A percentile compares a stretch with the other conserved stretches of the same genome.
Conservation (phyloP, 2,888 invertebrate genomes). For the Masnerella sp. region DNA sequence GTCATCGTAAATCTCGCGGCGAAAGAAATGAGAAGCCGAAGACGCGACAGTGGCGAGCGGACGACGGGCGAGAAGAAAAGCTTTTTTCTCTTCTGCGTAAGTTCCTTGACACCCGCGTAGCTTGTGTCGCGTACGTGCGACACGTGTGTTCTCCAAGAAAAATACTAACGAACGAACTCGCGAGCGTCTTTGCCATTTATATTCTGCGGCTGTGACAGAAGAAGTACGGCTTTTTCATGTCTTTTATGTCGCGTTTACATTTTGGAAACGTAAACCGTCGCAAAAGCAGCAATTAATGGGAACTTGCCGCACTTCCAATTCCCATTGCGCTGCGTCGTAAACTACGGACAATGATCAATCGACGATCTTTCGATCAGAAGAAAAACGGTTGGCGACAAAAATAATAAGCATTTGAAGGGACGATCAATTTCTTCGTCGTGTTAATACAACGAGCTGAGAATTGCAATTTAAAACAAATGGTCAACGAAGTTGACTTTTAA, state of each 20-base stretch:
- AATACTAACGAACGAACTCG: constrained; percentile 61
- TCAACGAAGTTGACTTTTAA: too few relatives aligned
- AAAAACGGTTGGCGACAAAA: too few relatives aligned
- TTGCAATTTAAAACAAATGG: too few relatives aligned
- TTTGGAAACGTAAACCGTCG: constrained; percentile 42
- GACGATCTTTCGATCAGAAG: constrained; percentile 5
- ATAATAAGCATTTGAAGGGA: too few relatives aligned
- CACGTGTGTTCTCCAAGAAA: constrained; percentile 66
- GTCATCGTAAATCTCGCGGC: constrained; percentile 70
- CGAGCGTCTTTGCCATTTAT: constrained; percentile 52
- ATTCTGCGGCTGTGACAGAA: constrained; percentile 52
- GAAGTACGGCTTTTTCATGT: constrained; percentile 59
- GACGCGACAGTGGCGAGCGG: constrained; percentile 45
- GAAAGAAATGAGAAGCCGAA: constrained; percentile 58
- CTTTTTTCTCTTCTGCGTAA: constrained; percentile 51
- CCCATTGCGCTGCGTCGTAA: constrained; percentile 32
- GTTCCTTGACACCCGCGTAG: constrained; percentile 55
- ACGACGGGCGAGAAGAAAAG: constrained; percentile 49
- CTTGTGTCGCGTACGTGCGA: constrained; percentile 57
- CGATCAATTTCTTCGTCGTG: too few relatives aligned
- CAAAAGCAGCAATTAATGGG: constrained; percentile 39
- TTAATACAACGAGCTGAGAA: too few relatives aligned
- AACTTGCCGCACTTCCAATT: constrained; percentile 22
- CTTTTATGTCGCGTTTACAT: constrained; percentile 44
- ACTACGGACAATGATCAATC: constrained; percentile 22